phyloP scores from a whole-genome alignment of 2,113 vertebrate species.

The Atrichornis clamosus region DNA sequence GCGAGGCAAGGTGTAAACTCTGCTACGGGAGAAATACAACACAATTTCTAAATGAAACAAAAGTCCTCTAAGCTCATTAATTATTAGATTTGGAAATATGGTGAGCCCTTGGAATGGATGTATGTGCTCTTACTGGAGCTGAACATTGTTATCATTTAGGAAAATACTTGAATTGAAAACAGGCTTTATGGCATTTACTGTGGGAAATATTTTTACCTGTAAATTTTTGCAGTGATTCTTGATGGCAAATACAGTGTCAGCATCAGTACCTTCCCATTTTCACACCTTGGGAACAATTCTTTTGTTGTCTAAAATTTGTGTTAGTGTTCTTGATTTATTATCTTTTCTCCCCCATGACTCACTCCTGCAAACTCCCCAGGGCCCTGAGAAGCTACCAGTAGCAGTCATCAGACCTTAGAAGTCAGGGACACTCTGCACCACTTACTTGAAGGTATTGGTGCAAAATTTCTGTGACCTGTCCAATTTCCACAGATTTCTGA shows the following conservation, averaged over 20 bases:
- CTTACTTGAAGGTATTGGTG: background rate
- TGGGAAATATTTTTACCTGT: background rate
- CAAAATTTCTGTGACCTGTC: background rate
- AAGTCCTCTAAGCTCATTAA: background rate
- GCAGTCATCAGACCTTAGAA: background rate
- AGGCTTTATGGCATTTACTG: background rate
- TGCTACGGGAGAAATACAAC: background rate
- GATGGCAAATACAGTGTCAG: background rate
- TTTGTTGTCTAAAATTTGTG: background rate
- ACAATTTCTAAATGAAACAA: background rate
- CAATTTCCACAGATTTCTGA: background rate
- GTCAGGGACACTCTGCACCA: background rate
- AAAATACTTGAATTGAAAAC: background rate
- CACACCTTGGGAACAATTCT: background rate
- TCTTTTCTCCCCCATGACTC: background rate
- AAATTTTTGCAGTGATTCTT: background rate
- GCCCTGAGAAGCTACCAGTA: background rate
- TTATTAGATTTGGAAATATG: background rate
- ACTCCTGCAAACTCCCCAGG: background rate
- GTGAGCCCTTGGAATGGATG: background rate
- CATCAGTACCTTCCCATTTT: background rate
- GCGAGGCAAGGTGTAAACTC: background rate
- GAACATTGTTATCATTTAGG: background rate
- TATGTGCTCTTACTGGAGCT: background rate
- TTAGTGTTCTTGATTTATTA: background rate